Evolutionary conservation across 2,888 invertebrate species (phyloP).

Genomic region (Parnassius apollo): DNA sequence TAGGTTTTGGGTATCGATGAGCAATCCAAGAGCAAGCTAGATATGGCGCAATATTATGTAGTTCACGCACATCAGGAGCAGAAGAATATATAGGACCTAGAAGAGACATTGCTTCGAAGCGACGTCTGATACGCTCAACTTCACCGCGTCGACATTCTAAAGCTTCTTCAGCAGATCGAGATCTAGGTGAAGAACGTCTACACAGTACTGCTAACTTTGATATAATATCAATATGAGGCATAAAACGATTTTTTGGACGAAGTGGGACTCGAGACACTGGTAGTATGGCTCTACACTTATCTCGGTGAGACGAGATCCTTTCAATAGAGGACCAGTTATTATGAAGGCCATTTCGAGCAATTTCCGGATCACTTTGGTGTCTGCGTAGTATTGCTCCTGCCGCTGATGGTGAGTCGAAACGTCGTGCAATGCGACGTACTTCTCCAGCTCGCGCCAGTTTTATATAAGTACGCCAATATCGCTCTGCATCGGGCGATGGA

Average conservation of each 20-base stretch:
- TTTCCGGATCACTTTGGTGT: conserved; percentile 90
- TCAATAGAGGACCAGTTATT: conserved; percentile 74
- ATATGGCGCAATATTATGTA: conserved; percentile 89
- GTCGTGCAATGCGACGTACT: conserved; percentile 88
- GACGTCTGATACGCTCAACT: conserved; percentile 86
- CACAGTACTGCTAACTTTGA: conserved; percentile 89
- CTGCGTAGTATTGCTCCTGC: conserved; percentile 77
- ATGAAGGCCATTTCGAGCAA: conserved; percentile 81
- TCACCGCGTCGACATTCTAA: conserved; percentile 83
- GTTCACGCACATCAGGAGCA: conserved; percentile 88
- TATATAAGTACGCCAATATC: conserved; percentile 85
- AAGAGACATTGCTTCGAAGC: conserved; percentile 87
- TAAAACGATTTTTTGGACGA: conserved; percentile 85
- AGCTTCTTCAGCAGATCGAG: conserved; percentile 74
- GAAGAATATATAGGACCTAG: conserved; percentile 90
- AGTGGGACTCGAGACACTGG: conserved; percentile 85
- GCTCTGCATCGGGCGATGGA: conserved; percentile 87
- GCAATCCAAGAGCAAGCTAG: conserved; percentile 90
- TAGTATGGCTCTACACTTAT: conserved; percentile 69
- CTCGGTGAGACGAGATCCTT: conserved; percentile 50
- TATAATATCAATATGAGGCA: conserved; percentile 95
- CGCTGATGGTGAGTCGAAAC: conserved; percentile 87
- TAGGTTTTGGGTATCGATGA: conserved; percentile 86
- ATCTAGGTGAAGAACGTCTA: conserved; percentile 67
- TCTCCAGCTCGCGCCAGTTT: conserved; percentile 88